phyloP scores from a whole-genome alignment of 2,797 vertebrate species.

The Adelosebastes latens region DNA sequence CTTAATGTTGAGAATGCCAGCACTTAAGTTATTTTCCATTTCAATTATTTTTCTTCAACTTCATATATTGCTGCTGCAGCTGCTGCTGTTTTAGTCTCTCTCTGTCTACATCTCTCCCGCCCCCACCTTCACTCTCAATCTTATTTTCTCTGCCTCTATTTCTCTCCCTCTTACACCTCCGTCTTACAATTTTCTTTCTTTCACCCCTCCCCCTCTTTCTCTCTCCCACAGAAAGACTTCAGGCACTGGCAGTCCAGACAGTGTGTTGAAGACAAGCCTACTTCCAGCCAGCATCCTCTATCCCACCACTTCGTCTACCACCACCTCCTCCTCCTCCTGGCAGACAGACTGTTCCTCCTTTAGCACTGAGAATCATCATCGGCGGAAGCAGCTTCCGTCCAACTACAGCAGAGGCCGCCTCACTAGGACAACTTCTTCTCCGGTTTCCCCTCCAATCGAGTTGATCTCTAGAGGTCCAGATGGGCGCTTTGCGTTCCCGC shows the following conservation, averaged over 20 bases:
- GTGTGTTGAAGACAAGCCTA: constrained; percentile 89
- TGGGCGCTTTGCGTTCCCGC: constrained; percentile 86
- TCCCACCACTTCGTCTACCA: constrained; percentile 72
- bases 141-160: constrained; percentile 38
- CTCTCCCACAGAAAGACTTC: constrained; percentile 68
- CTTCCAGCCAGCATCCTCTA: constrained; percentile 80
- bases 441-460: constrained; percentile 81
- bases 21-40: constrained; percentile 21
- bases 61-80: not conserved
- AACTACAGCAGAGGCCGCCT: constrained; percentile 72
- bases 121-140: constrained; percentile 45
- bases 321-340: constrained; percentile 66
- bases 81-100: constrained; percentile 22
- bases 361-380: constrained; percentile 56
- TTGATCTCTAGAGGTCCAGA: constrained; percentile 91
- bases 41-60: constrained; percentile 12
- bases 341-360: constrained; percentile 78
- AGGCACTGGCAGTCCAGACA: constrained; percentile 87
- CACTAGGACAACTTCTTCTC: constrained; percentile 58
- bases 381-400: constrained; percentile 47
- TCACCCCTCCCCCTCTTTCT: constrained; percentile 4
- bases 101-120: constrained; percentile 32
- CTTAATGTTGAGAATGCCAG: constrained; percentile 31
- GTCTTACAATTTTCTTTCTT: constrained; percentile 32
- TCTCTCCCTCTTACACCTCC: constrained; percentile 45